Conservation (phyloP, 2,113 vertebrate genomes). For the Nettapus auritus region DNA sequence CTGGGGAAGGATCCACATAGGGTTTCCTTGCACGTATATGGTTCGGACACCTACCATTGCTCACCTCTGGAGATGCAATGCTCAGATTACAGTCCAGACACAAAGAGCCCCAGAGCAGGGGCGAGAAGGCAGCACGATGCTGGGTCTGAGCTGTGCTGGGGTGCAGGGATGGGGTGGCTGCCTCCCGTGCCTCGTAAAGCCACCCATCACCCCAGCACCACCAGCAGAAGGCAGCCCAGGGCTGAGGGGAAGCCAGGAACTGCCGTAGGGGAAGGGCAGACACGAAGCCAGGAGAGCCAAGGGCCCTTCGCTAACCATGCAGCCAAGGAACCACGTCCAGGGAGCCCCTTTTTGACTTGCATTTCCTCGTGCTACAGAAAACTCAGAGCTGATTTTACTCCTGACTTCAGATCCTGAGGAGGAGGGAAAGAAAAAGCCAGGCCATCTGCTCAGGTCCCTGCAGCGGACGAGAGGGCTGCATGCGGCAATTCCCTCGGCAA, state of each 20-base stretch:
- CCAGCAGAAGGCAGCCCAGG: neutral
- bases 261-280: neutral
- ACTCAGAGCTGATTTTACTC: conserved; percentile 31
- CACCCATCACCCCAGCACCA: neutral
- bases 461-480: conserved; percentile 5
- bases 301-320: neutral
- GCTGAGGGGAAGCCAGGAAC: neutral
- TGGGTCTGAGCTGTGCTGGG: neutral
- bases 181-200: neutral
- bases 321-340: neutral
- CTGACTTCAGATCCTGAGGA: conserved; percentile 42
- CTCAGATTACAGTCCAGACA: neutral
- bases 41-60: neutral
- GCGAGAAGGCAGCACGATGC: neutral
- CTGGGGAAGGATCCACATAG: fast-evolving
- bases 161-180: neutral
- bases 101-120: neutral
- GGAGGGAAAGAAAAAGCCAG: neutral
- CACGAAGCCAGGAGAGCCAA: neutral
- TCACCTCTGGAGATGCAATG: fast-evolving
- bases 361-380: neutral
- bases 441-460: conserved; percentile 52
- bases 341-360: neutral
- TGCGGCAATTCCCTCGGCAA: neutral
- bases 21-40: neutral